Evolutionary conservation across 1,140 invertebrate species (phyloP).

Genomic region (Scaptomyza hsui): DNA sequence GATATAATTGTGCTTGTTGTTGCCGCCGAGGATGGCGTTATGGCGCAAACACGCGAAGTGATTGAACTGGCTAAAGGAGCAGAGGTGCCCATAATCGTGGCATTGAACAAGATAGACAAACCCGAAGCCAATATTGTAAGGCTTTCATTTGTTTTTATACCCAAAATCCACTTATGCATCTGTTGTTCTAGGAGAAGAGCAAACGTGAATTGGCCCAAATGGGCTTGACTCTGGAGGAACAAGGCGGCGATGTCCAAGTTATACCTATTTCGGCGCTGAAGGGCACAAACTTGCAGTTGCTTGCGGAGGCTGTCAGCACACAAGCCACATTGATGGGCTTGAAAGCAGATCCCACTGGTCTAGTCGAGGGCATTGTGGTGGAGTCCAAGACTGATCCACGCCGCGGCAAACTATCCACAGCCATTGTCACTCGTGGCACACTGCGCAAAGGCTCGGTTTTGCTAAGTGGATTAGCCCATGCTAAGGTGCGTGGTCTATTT

Average conservation of each 20-base stretch:
- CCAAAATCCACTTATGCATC: neutral
- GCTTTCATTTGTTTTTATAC: too few species aligned
- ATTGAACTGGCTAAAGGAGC: slow-evolving; percentile 91
- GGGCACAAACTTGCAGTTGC: slow-evolving; percentile 90
- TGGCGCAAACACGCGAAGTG: slow-evolving; percentile 97
- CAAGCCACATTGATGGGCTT: slow-evolving; percentile 96
- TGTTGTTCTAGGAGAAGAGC: slow-evolving; percentile 87
- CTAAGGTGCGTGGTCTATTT: slow-evolving; percentile 94
- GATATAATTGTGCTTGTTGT: slow-evolving; percentile 98
- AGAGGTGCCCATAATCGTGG: slow-evolving; percentile 97
- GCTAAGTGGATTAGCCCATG: slow-evolving; percentile 92
- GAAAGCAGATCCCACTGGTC: slow-evolving; percentile 91
- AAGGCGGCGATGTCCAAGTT: slow-evolving; percentile 96
- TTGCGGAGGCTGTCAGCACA: slow-evolving; percentile 93
- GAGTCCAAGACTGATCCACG: slow-evolving; percentile 92
- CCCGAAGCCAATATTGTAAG: slow-evolving; percentile 93
- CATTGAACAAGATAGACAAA: slow-evolving; percentile 99
- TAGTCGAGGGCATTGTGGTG: slow-evolving; percentile 95
- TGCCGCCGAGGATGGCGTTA: slow-evolving; percentile 99
- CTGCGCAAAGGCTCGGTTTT: slow-evolving; percentile 92
- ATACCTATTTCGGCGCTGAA: slow-evolving; percentile 96
- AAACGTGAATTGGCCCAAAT: slow-evolving; percentile 90
- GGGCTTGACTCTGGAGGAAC: slow-evolving; percentile 93
- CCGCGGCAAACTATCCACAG: slow-evolving; percentile 92
- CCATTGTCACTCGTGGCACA: slow-evolving; percentile 95